phyloP scores from a whole-genome alignment of 2,888 invertebrate genomes.

The Colostygia pectinataria region DNA sequence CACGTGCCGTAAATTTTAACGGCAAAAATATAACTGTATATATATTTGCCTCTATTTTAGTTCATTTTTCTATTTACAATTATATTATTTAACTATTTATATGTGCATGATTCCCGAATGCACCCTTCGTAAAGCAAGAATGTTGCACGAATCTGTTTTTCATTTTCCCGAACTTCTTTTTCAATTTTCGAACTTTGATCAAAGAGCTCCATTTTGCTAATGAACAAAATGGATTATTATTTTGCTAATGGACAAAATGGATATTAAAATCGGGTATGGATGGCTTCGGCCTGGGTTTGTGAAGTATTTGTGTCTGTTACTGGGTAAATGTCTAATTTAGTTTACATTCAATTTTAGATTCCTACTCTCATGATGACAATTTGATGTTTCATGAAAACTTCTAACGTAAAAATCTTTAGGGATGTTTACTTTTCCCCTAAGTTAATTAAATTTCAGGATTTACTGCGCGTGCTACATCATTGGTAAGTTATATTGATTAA shows the following conservation, averaged over 20 bases:
- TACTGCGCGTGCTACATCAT: background rate
- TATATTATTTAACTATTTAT: conserved; percentile 55
- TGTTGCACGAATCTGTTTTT: conserved; percentile 75
- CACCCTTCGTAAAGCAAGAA: conserved; percentile 73
- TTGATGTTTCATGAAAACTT: too few species aligned
- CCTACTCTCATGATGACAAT: too few species aligned
- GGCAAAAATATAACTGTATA: too few species aligned
- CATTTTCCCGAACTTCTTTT: conserved; percentile 56
- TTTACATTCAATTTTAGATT: too few species aligned
- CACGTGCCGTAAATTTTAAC: too few species aligned
- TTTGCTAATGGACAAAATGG: conserved; percentile 35
- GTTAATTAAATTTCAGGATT: conserved; percentile 7
- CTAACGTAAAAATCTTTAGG: background rate
- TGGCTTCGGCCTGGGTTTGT: conserved; percentile 33
- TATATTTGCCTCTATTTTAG: too few species aligned
- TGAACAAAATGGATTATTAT: conserved; percentile 41
- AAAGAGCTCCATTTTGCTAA: conserved; percentile 62
- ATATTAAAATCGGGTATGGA: conserved; percentile 48
- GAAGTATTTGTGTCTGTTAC: conserved; percentile 30
- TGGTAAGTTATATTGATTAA: conserved; percentile 7
- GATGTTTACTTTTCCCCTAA: too few species aligned
- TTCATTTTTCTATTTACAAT: conserved; percentile 45
- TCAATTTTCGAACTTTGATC: conserved; percentile 56
- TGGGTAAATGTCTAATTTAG: background rate
- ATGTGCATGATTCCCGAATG: conserved; percentile 80